A percentile compares a stretch with the other conserved stretches of the same genome.
Evolutionary conservation across 2,113 vertebrate species (phyloP).

Genomic region (Leptocoma aspasia): DNA sequence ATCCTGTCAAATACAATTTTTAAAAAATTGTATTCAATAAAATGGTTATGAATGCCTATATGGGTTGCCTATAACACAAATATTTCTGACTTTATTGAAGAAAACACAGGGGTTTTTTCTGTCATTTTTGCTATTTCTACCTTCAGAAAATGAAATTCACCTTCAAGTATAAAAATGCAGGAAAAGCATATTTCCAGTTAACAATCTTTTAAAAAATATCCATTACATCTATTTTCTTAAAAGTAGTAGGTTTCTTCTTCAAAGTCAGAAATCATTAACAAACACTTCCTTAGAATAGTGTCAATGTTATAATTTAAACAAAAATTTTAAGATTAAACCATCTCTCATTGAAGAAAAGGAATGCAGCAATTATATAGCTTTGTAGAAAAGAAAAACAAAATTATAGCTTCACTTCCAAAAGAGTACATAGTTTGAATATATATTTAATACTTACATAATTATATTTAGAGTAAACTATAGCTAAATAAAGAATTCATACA

Average conservation of each 20-base stretch:
- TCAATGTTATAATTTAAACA: not conserved
- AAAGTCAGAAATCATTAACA: not conserved
- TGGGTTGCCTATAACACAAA: not conserved
- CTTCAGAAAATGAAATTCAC: not conserved
- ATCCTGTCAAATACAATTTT: not conserved
- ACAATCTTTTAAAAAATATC: not conserved
- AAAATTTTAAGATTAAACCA: not conserved
- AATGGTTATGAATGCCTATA: not conserved
- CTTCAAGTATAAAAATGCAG: not conserved
- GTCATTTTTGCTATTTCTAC: not conserved
- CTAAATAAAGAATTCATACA: not conserved
- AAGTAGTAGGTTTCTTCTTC: not conserved
- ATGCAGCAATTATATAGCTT: not conserved
- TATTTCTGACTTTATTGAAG: not conserved
- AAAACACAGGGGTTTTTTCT: not conserved
- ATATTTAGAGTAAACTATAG: not conserved
- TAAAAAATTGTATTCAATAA: not conserved
- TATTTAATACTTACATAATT: not conserved
- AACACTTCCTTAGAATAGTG: not conserved
- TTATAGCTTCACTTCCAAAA: conserved; percentile 18
- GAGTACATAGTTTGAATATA: not conserved
- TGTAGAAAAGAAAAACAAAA: not conserved
- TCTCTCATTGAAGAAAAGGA: not conserved
- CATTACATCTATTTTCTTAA: not conserved
- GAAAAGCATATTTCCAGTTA: not conserved